These are phyloP conservation scores for Osmerus mordax DNA, from an alignment of 2,113 vertebrate species.

Conservation along the genomic window DNA sequence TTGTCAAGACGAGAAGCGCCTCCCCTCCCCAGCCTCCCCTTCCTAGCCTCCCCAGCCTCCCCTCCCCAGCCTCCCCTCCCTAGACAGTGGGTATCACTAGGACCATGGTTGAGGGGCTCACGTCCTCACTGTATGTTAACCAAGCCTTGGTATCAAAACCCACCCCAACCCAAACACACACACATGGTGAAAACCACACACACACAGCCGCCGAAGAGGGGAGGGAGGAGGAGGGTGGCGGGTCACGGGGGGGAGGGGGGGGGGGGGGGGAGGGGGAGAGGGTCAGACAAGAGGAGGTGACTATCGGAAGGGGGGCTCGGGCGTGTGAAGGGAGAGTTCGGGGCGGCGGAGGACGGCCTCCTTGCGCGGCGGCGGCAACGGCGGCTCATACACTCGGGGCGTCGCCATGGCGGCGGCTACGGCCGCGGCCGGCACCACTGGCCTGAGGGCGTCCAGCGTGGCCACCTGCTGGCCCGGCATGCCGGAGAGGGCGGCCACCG, in stretches of 20 bases:
- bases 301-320: slow-evolving; percentile 81
- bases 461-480: slow-evolving; percentile 56
- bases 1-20: slow-evolving; percentile 28
- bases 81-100: slow-evolving; percentile 34
- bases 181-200: slow-evolving; percentile 9
- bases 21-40: not conserved
- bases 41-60: too few relatives aligned
- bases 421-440: slow-evolving; percentile 69
- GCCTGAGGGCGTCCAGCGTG: slow-evolving; percentile 72
- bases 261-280: slow-evolving; percentile 24
- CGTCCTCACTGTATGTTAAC: slow-evolving; percentile 44
- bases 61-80: too few relatives aligned
- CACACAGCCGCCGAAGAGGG: slow-evolving; percentile 51
- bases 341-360: slow-evolving; percentile 79
- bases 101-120: slow-evolving; percentile 51
- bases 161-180: slow-evolving; percentile 32
- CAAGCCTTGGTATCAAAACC: slow-evolving; percentile 34
- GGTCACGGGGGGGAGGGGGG: slow-evolving; percentile 32
- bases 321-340: slow-evolving; percentile 80
- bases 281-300: slow-evolving; percentile 41
- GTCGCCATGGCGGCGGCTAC: slow-evolving; percentile 70
- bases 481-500: slow-evolving; percentile 62
- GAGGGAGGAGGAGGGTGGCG: slow-evolving; percentile 35
- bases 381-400: slow-evolving; percentile 81
- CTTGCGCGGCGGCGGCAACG: slow-evolving; percentile 80